These are phyloP conservation scores for Epirrhoe alternata DNA, from an alignment of 2,888 invertebrate species.

Conservation along the genomic window DNA sequence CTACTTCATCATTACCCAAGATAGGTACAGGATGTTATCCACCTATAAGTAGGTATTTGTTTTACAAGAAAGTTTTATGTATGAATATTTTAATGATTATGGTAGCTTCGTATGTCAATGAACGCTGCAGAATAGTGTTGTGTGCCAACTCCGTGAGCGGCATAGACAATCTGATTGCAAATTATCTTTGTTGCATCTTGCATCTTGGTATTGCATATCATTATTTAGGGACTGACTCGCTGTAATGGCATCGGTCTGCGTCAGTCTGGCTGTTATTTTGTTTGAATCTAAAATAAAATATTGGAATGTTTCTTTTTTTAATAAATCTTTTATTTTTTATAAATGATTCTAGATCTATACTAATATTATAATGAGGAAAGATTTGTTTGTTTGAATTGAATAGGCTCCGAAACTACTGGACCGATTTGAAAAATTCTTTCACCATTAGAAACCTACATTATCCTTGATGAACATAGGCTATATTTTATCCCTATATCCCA, in stretches of 20 bases:
- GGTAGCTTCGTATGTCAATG: slow-evolving; percentile 28
- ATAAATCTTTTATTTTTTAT: not conserved
- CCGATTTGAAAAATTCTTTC: no score
- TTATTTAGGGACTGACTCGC: slow-evolving; percentile 15
- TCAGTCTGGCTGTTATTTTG: not conserved
- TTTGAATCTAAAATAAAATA: not conserved
- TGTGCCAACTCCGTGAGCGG: slow-evolving; percentile 47
- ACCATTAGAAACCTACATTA: no score
- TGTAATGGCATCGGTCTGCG: slow-evolving; percentile 1
- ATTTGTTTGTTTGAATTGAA: no score
- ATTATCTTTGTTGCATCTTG: slow-evolving; percentile 25
- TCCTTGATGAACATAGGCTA: no score
- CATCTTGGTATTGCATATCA: slow-evolving; percentile 16
- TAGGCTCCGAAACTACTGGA: no score
- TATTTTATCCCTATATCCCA: no score
- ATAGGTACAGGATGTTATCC: not conserved
- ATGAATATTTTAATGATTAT: slow-evolving; percentile 2
- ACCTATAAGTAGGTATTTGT: not conserved
- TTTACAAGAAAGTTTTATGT: not conserved
- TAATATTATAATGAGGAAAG: no score
- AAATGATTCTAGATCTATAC: no score
- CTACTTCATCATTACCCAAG: not conserved
- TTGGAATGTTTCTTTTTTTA: not conserved
- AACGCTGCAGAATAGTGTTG: slow-evolving; percentile 40
- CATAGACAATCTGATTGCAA: slow-evolving; percentile 44